These are phyloP conservation scores for Myiotriccus ornatus DNA, from an alignment of 2,797 vertebrate species.

Conservation along the genomic window DNA sequence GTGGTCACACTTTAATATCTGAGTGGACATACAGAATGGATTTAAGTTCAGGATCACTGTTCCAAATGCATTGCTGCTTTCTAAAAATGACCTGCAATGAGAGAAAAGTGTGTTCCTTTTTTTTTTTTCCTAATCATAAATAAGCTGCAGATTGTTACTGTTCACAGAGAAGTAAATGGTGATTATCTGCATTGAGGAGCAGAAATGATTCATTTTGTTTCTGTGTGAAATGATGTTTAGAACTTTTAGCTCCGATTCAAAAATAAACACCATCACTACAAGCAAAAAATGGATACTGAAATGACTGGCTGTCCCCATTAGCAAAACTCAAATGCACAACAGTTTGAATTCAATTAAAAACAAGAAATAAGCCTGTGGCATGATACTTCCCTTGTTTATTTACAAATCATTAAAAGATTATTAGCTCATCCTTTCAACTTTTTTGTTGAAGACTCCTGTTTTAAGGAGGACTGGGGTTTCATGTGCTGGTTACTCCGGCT, in stretches of 20 bases:
- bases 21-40: background rate
- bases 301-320: background rate
- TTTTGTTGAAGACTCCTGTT: background rate
- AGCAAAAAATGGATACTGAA: background rate
- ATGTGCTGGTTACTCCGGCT: background rate
- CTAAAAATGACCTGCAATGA: background rate
- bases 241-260: background rate
- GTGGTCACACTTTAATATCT: background rate
- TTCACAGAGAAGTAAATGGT: background rate
- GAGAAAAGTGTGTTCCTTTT: background rate
- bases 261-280: background rate
- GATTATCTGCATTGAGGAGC: background rate
- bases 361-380: background rate
- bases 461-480: background rate
- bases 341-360: background rate
- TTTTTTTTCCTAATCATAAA: background rate
- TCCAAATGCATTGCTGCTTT: background rate
- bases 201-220: slow-evolving; percentile 9
- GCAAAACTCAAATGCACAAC: background rate
- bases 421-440: background rate
- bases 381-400: background rate
- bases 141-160: background rate
- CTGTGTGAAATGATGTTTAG: background rate
- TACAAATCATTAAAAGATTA: background rate
- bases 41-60: background rate